Percentiles rank a stretch among this genome's conserved stretches.
Conservation (phyloP, 2,113 vertebrate species). For the Chloebia gouldiae region DNA sequence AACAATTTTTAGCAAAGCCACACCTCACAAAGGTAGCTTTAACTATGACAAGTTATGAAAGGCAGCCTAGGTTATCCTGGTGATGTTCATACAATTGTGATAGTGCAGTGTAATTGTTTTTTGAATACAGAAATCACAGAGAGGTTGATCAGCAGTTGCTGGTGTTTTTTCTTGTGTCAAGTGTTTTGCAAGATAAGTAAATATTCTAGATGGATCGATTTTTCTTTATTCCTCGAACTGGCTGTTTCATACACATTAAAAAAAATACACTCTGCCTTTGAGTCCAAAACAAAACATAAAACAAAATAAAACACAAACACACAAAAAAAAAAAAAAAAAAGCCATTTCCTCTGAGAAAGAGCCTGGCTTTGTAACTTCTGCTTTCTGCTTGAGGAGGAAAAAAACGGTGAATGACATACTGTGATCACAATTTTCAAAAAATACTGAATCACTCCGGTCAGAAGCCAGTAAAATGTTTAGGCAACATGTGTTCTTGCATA, state of each 20-base stretch:
- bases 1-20: background rate
- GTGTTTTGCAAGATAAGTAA: background rate
- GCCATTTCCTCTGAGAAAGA: background rate
- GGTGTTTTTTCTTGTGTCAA: background rate
- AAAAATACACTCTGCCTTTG: background rate
- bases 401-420: background rate
- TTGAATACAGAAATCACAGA: rapidly evolving
- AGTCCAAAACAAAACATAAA: too few relatives aligned
- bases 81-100: background rate
- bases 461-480: background rate
- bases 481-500: background rate
- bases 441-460: background rate
- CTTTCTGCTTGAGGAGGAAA: too few relatives aligned
- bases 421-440: background rate
- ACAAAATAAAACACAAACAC: too few relatives aligned
- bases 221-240: background rate
- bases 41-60: background rate
- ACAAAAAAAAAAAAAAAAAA: background rate
- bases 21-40: background rate
- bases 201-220: background rate
- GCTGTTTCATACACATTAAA: background rate
- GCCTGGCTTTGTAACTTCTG: background rate
- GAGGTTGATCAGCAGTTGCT: background rate
- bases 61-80: background rate
- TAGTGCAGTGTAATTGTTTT: background rate